A percentile compares a stretch with the other conserved stretches of the same genome.
These are phyloP conservation scores for Cariama cristata DNA, from an alignment of 2,113 vertebrate genomes.

Conservation along the genomic window DNA sequence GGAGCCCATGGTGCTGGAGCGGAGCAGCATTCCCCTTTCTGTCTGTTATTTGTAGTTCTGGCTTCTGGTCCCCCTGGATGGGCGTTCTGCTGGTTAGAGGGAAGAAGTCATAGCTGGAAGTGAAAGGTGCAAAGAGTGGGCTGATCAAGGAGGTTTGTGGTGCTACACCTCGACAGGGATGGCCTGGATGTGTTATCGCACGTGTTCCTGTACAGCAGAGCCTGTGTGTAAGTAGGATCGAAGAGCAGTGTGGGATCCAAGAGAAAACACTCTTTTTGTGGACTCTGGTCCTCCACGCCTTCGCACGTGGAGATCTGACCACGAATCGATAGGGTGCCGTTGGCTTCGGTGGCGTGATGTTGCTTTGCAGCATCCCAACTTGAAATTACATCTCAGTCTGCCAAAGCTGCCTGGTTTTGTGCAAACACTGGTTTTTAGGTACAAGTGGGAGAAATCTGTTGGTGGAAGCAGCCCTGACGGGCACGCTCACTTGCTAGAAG, in stretches of 20 bases:
- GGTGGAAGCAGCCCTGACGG: neutral
- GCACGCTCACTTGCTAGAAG: neutral
- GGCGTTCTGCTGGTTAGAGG: fast-evolving
- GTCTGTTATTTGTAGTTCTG: neutral
- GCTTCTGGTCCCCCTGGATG: fast-evolving
- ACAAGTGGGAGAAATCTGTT: neutral
- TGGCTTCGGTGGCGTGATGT: fast-evolving
- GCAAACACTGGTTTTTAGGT: neutral
- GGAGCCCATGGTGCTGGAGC: fast-evolving
- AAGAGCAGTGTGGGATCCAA: neutral
- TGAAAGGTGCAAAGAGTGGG: neutral
- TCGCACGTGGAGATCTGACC: neutral
- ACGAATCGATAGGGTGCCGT: neutral
- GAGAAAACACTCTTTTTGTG: neutral
- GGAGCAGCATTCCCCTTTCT: too few relatives aligned
- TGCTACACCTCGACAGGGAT: neutral
- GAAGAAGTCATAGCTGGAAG: neutral
- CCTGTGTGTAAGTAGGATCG: neutral
- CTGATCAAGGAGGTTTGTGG: neutral
- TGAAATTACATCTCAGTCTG: neutral
- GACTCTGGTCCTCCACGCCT: neutral
- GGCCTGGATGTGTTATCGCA: neutral
- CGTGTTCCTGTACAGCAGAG: fast-evolving
- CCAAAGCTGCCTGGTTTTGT: neutral
- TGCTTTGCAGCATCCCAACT: neutral